Conservation (phyloP, 37 sponge, comb jelly and placozoan species). For the Halisarca cf. caerulea region DNA sequence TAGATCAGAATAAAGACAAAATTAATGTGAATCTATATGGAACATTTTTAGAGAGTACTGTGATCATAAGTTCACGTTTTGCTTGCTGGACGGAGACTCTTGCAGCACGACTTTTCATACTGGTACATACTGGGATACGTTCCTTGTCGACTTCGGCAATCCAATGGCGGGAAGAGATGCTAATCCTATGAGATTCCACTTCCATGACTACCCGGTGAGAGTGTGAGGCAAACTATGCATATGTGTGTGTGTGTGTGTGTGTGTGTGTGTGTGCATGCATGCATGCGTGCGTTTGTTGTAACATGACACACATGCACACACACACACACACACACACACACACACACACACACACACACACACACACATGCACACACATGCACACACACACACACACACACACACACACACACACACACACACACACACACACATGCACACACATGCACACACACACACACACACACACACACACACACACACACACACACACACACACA, state of each 20-base stretch:
- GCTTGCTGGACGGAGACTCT: not conserved
- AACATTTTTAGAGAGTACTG: not conserved
- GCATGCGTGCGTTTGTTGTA: constrained; percentile 10
- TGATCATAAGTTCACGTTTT: not conserved
- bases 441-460: no score
- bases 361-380: no score
- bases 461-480: no score
- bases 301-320: no score
- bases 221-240: not conserved
- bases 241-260: not conserved
- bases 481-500: no score
- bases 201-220: not conserved
- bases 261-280: constrained; percentile 19
- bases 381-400: no score
- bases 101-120: not conserved
- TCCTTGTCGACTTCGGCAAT: not conserved
- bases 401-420: no score
- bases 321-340: no score
- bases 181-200: constrained; percentile 56
- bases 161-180: constrained; percentile 30
- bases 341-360: no score
- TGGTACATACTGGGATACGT: not conserved
- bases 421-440: no score
- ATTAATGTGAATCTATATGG: not conserved
- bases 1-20: not conserved